Evolutionary conservation across 2,888 invertebrate genomes (phyloP).

Genomic region (Mylabris sibirica): DNA sequence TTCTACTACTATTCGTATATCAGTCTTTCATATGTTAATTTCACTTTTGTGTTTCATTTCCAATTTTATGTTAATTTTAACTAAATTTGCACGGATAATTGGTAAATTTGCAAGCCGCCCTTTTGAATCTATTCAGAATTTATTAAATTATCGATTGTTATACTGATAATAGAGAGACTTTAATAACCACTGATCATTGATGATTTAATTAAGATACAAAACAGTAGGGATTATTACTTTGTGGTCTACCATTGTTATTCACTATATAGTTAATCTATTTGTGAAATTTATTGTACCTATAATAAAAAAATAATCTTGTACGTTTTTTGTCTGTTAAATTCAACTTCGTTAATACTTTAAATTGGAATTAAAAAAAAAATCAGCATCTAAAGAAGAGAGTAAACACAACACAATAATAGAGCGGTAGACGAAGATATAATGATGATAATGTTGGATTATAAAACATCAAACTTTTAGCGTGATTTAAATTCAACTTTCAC

Average conservation of each 20-base stretch:
- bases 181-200: not conserved
- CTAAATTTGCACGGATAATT: constrained; percentile 26
- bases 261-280: not conserved
- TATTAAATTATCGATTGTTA: not conserved
- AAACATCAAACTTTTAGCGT: constrained; percentile 41
- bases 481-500: constrained; percentile 43
- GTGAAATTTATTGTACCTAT: not conserved
- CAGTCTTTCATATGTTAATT: constrained; percentile 43
- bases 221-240: not conserved
- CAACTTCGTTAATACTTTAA: not conserved
- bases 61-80: constrained; percentile 43
- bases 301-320: not conserved
- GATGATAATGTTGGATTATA: constrained; percentile 33
- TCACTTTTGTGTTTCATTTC: constrained; percentile 32
- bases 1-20: constrained; percentile 17
- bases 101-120: not conserved
- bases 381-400: not conserved
- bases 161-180: constrained; percentile 5
- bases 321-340: not conserved
- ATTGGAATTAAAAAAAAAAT: not conserved
- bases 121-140: not conserved
- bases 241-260: not conserved
- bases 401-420: not conserved
- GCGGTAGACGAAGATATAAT: constrained; percentile 17
- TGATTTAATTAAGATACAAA: not conserved